Conservation (phyloP, 2,113 vertebrate genomes). For the Chiloscyllium plagiosum region DNA sequence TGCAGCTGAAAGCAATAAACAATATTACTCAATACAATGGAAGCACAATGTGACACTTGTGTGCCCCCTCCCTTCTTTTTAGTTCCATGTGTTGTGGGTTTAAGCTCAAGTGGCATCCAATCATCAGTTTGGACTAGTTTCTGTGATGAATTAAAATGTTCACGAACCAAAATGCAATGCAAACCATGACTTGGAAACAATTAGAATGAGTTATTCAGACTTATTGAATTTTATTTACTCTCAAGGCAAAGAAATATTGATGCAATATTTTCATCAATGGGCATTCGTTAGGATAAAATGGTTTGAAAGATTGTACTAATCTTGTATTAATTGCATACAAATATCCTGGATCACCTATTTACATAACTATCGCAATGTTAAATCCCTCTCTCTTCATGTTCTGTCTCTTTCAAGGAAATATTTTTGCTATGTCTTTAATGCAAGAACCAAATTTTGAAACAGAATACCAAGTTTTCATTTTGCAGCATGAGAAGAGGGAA, state of each 20-base stretch:
- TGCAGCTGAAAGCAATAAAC: slow-evolving; percentile 20
- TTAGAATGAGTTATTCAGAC: not conserved
- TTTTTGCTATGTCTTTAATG: too few relatives aligned
- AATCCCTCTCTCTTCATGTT: not conserved
- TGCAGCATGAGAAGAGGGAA: too few relatives aligned
- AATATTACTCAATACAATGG: not conserved
- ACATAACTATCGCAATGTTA: not conserved
- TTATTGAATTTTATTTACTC: not conserved
- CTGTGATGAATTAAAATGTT: slow-evolving; percentile 11
- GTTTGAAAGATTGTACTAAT: not conserved
- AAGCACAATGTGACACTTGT: not conserved
- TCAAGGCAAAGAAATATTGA: too few relatives aligned
- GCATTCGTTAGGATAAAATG: not conserved
- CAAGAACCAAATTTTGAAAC: too few relatives aligned
- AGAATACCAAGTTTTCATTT: too few relatives aligned
- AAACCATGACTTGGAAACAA: not conserved
- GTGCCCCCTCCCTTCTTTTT: not conserved
- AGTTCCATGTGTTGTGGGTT: slow-evolving; percentile 8
- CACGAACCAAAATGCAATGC: not conserved
- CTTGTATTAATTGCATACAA: not conserved
- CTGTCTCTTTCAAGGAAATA: too few relatives aligned
- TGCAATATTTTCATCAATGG: not conserved
- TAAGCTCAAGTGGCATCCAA: not conserved
- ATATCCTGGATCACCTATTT: not conserved
- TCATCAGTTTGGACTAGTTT: not conserved